phyloP scores from a whole-genome alignment of 2,797 vertebrate species.

The Hirundo rustica region DNA sequence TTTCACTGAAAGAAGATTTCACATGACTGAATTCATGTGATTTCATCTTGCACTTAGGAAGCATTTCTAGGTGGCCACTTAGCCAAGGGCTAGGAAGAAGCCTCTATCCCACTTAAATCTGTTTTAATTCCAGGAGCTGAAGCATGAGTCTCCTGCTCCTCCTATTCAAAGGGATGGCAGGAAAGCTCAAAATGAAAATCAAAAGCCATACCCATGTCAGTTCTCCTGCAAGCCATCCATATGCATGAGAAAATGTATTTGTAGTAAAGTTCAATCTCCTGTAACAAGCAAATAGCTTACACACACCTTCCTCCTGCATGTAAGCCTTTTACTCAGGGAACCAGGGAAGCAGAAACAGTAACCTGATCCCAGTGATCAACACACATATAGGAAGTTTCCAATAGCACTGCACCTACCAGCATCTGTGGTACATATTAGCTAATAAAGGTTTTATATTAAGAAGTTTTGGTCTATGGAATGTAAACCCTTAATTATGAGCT shows the following conservation, averaged over 20 bases:
- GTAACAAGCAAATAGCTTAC: conserved; percentile 34
- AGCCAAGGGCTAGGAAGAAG: background rate
- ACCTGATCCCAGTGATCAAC: background rate
- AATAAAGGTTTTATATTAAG: conserved; percentile 7
- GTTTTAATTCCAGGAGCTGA: background rate
- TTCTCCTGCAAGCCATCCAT: background rate
- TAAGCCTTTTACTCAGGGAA: conserved; percentile 1
- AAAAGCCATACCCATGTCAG: background rate
- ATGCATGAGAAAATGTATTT: background rate
- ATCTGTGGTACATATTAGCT: background rate
- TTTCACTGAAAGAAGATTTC: background rate
- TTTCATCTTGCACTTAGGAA: background rate
- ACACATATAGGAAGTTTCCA: background rate
- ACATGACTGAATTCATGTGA: background rate
- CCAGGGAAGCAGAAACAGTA: background rate
- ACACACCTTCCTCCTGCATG: conserved; percentile 1
- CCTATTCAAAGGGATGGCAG: background rate
- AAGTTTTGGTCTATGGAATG: background rate
- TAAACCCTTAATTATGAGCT: conserved; percentile 42
- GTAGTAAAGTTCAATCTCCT: conserved; percentile 22
- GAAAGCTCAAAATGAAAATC: background rate
- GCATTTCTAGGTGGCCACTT: background rate
- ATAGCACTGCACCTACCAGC: background rate
- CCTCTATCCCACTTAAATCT: background rate
- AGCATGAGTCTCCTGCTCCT: background rate